A percentile compares a stretch with the other conserved stretches of the same genome.
Evolutionary conservation across 2,888 invertebrate genomes (phyloP).

Genomic region (Malthinus seriepunctatus): DNA sequence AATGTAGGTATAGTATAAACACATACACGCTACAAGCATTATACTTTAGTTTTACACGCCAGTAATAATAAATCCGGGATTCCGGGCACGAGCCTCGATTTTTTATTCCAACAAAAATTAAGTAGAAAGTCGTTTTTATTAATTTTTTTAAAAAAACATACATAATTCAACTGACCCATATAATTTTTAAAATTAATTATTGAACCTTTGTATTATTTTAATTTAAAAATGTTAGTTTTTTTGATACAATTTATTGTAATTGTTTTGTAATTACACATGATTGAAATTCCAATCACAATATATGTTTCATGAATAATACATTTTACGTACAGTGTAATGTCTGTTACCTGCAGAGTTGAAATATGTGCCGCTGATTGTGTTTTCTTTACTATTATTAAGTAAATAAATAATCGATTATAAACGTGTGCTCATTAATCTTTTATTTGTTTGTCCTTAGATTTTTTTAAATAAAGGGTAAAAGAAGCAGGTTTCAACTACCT

Average conservation of each 20-base stretch:
- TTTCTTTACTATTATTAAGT: slow-evolving; percentile 19
- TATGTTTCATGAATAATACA: slow-evolving; percentile 35
- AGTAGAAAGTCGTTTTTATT: no score
- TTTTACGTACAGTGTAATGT: slow-evolving; percentile 24
- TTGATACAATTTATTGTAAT: slow-evolving; percentile 23
- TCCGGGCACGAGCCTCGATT: neutral
- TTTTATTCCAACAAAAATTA: no score
- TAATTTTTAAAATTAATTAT: no score
- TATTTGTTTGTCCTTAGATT: no score
- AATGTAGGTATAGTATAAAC: neutral
- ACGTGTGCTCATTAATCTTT: no score
- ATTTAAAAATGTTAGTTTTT: neutral
- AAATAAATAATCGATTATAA: slow-evolving; percentile 15
- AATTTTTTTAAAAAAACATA: no score
- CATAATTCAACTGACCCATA: no score
- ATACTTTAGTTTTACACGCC: neutral
- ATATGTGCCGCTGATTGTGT: slow-evolving; percentile 25
- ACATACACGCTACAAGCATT: slow-evolving; percentile 1
- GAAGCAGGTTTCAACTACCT: no score
- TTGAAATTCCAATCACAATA: slow-evolving; percentile 34
- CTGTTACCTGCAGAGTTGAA: slow-evolving; percentile 22
- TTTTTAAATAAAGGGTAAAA: no score
- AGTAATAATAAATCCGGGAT: slow-evolving; percentile 3
- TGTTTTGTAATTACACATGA: slow-evolving; percentile 32
- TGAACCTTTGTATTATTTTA: neutral